A percentile compares a stretch with the other conserved stretches of the same genome.
These are phyloP conservation scores for Hyposoter didymator DNA, from an alignment of 2,888 invertebrate genomes.

Conservation along the genomic window DNA sequence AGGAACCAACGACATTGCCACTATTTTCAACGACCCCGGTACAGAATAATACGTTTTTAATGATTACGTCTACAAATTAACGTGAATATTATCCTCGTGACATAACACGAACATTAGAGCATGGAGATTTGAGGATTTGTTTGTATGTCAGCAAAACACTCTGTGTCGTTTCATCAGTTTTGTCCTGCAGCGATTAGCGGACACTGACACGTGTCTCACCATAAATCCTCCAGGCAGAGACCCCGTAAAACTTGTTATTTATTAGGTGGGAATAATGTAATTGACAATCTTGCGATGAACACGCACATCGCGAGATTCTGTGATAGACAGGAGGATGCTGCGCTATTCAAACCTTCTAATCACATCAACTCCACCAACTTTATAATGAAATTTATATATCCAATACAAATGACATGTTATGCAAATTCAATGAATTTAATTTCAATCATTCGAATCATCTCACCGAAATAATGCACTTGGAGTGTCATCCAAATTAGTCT, in stretches of 20 bases:
- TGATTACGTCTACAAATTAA: slow-evolving; percentile 27
- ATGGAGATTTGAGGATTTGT: slow-evolving; percentile 21
- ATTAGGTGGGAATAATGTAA: not conserved
- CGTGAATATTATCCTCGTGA: slow-evolving; percentile 6
- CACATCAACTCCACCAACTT: not conserved
- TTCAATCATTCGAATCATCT: not conserved
- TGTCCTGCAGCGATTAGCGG: not conserved
- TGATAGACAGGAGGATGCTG: not conserved
- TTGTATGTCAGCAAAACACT: not conserved
- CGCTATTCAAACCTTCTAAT: slow-evolving; percentile 1
- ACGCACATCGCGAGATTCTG: not conserved
- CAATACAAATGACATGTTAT: not conserved
- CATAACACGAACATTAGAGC: not conserved
- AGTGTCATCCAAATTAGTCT: too few relatives aligned
- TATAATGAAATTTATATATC: not conserved
- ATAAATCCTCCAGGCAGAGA: not conserved
- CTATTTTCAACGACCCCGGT: not conserved
- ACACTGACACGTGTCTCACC: slow-evolving; percentile 1
- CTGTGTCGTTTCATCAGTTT: slow-evolving; percentile 24
- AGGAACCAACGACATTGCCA: slow-evolving; percentile 4
- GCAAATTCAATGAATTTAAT: not conserved
- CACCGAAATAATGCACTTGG: not conserved
- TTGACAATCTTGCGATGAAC: not conserved
- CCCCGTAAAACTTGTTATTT: slow-evolving; percentile 1
- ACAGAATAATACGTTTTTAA: slow-evolving; percentile 10